These are phyloP conservation scores for Belonocnema kinseyi DNA, from an alignment of 1,140 invertebrate genomes.

Conservation along the genomic window DNA sequence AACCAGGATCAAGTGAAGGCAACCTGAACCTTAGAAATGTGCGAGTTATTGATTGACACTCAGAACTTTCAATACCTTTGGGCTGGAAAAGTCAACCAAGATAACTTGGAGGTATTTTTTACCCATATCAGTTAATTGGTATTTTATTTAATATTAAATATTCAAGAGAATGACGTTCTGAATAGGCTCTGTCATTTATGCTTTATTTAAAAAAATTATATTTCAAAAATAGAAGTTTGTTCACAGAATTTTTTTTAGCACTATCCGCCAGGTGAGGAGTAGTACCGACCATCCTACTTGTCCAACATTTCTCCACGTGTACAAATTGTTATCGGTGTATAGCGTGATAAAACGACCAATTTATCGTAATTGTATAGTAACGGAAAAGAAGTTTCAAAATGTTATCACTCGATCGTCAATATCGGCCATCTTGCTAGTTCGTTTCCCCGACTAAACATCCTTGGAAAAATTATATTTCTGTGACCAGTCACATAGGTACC, in stretches of 20 bases:
- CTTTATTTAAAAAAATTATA: constrained; percentile 50
- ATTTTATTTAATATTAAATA: neutral
- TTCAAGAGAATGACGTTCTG: neutral
- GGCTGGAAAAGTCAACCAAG: constrained; percentile 50
- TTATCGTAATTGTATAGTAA: constrained; percentile 46
- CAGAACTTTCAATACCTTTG: constrained; percentile 48
- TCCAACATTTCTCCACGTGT: no score
- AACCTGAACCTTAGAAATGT: constrained; percentile 41
- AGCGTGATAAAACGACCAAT: no score
- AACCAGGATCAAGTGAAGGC: constrained; percentile 34
- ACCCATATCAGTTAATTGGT: no score
- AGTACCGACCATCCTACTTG: no score
- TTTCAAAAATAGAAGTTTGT: constrained; percentile 43
- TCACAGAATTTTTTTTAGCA: no score
- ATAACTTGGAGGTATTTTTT: constrained; percentile 49
- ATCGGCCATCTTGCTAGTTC: no score
- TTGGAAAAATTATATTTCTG: no score
- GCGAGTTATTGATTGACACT: constrained; percentile 40
- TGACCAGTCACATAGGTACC: no score
- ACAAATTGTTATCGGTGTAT: no score
- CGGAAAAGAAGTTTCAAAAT: constrained; percentile 15
- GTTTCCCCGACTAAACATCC: no score
- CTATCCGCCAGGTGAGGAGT: no score
- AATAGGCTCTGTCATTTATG: constrained; percentile 42
- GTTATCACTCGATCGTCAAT: no score